Conservation (phyloP, 1,140 invertebrate species). For the Ptiloglossa arizonensis region DNA sequence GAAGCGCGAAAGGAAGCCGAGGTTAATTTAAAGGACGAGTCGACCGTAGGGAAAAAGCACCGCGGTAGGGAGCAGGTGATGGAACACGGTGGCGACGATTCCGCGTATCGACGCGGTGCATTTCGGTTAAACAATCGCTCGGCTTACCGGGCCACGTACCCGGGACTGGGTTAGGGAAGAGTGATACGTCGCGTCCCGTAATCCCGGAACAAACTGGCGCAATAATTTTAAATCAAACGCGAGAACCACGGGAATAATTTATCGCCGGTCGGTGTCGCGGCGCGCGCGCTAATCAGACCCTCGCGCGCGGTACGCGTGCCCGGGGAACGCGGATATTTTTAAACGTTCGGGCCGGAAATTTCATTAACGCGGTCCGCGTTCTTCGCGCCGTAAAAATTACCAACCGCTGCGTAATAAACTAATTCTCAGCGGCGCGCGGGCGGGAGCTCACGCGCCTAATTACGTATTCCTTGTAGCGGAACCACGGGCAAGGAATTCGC, state of each 20-base stretch:
- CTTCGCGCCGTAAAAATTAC: conserved; percentile 39
- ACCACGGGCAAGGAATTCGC: not conserved
- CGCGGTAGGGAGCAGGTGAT: conserved; percentile 12
- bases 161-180: conserved; percentile 49
- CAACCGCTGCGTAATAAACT: conserved; percentile 28
- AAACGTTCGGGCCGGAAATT: conserved; percentile 60
- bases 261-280: conserved; percentile 56
- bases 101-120: conserved; percentile 39
- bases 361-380: conserved; percentile 60
- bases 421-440: conserved; percentile 12
- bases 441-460: too few species aligned
- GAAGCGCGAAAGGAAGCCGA: too few species aligned
- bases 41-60: conserved; percentile 2
- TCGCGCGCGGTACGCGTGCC: not conserved
- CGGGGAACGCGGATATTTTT: conserved; percentile 52
- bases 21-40: not conserved
- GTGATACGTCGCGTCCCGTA: conserved; percentile 67
- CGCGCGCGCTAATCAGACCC: conserved; percentile 55
- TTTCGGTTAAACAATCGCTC: conserved; percentile 65
- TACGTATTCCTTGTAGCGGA: conserved; percentile 15
- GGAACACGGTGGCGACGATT: conserved; percentile 29
- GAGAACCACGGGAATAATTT: conserved; percentile 67
- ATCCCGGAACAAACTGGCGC: conserved; percentile 69
- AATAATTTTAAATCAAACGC: conserved; percentile 74
- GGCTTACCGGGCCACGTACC: conserved; percentile 41